Evolutionary conservation across 2,113 vertebrate species (phyloP).

Genomic region (Dissostichus mawsoni): DNA sequence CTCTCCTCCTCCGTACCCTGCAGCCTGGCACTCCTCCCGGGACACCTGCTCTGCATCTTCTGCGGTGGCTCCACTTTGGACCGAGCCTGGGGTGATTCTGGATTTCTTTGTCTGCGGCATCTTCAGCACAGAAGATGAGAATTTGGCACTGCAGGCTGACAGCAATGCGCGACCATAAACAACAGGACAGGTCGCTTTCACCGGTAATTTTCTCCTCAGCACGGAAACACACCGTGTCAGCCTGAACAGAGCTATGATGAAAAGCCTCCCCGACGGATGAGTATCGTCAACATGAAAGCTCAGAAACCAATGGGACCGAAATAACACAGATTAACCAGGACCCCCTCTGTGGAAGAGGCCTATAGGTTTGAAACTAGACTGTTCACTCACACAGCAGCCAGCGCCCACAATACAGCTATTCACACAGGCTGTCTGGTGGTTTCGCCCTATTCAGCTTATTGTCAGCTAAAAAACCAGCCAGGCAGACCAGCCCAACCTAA

Average conservation of each 20-base stretch:
- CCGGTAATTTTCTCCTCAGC: conserved; percentile 56
- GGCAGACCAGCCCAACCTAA: conserved; percentile 3
- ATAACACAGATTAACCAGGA: conserved; percentile 23
- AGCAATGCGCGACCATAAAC: conserved; percentile 58
- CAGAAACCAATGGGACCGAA: neutral
- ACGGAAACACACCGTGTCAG: conserved; percentile 63
- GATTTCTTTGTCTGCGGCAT: conserved; percentile 81
- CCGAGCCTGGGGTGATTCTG: conserved; percentile 49
- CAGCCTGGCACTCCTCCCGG: conserved; percentile 28
- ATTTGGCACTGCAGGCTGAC: conserved; percentile 61
- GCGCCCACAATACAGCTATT: conserved; percentile 74
- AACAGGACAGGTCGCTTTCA: conserved; percentile 51
- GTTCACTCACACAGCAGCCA: conserved; percentile 28
- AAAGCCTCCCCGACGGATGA: conserved; percentile 18
- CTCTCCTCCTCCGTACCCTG: conserved; percentile 45
- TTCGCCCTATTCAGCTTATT: conserved; percentile 70
- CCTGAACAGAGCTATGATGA: conserved; percentile 71
- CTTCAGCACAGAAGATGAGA: conserved; percentile 52
- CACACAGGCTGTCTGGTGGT: conserved; percentile 67
- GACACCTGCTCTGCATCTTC: conserved; percentile 25
- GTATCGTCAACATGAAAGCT: conserved; percentile 4
- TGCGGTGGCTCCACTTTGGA: conserved; percentile 30
- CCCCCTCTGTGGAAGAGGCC: conserved; percentile 19
- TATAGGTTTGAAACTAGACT: conserved; percentile 26
- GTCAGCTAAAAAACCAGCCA: conserved; percentile 70